Evolutionary conservation across 2,113 vertebrate species (phyloP), one percentile per base, ranked within the genome.

Genomic region (Pluvianellus socialis): DNA sequence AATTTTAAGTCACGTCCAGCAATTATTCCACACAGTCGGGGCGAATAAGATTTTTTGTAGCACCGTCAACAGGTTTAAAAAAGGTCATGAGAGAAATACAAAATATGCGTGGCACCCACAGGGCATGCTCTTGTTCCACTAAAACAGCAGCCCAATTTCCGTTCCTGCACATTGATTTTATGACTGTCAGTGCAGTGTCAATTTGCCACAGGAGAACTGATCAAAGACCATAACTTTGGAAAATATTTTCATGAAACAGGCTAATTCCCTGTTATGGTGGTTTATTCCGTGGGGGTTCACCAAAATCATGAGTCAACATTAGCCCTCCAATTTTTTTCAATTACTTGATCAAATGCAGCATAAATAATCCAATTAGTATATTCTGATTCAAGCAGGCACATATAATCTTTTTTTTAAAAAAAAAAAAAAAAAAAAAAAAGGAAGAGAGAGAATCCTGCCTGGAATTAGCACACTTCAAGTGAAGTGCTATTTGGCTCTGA

Each of bases 311-410:
- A 94, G n/a, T 92, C 87, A 44, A 63, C 52, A 91, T 95, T 94
- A 96, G 53, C 32, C 28, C 12, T 95, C 53, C 27, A 63, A 92
- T 95, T 94, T 95, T 93, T 91, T 97, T 94, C 66, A 83, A 79
- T 95, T 88, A 89, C 38, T 93, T 67, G 35, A 61, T 85, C 85
- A 90, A 97, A 74, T 26, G 59, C 44, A 88, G 88, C 63, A 92
- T 94, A 94, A 96, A 97, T 94, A 97, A 97, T 94, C 76, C 71
- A 88, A 70, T 96, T 92, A 85, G 63, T 72, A 83, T 35, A 77
- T 79, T 93, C 68, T 67, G 28, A 89, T 80, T 86, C 75, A 94
- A 88, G 35, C 15, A 77, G 47, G 14, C 15, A 32, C 0, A 1
- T 18, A 45, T 56, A 90, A 93, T 23, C 9, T 12, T 71, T 15